Percentiles rank a stretch among this genome's conserved stretches.
Evolutionary conservation across 2,888 invertebrate species (phyloP).

Genomic region (Pimpla rufipes): DNA sequence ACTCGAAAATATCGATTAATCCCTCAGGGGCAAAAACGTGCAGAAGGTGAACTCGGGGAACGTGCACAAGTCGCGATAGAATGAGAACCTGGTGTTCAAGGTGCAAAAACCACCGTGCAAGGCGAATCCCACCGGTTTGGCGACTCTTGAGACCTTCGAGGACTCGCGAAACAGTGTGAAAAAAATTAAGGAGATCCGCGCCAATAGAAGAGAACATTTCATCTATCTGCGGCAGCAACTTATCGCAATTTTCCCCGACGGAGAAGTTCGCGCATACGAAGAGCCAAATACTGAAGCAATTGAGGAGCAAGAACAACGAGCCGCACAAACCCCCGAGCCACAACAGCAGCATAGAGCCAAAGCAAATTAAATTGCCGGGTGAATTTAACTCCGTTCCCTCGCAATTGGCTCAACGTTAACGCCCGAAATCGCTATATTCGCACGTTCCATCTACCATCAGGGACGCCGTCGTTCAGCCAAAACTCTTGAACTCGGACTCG

Average conservation of each 20-base stretch:
- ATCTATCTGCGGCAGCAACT: conserved; percentile 75
- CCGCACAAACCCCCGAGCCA: conserved; percentile 81
- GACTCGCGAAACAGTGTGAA: conserved; percentile 73
- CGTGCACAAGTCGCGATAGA: conserved; percentile 40
- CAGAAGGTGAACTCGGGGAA: conserved; percentile 43
- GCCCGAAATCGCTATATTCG: conserved; percentile 68
- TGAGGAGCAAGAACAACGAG: conserved; percentile 75
- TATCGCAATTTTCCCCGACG: conserved; percentile 49
- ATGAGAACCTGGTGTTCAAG: conserved; percentile 35
- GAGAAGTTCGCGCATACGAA: conserved; percentile 63
- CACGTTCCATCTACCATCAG: conserved; percentile 72
- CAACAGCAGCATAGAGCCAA: conserved; percentile 77
- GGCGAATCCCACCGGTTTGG: conserved; percentile 37
- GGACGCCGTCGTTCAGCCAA: conserved; percentile 73
- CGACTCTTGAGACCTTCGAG: conserved; percentile 59
- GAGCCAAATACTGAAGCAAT: conserved; percentile 64
- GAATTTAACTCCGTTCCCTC: conserved; percentile 70
- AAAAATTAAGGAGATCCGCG: conserved; percentile 75
- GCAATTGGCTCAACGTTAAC: conserved; percentile 51
- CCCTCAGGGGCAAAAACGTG: conserved; percentile 23
- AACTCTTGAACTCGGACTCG: conserved; percentile 73
- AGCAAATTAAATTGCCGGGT: conserved; percentile 72
- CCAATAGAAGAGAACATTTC: conserved; percentile 75
- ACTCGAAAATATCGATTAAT: conserved; percentile 8
- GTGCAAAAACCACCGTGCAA: conserved; percentile 3